Conservation (phyloP, 92 coral and sea anemone genomes). For the Heteractis magnifica region DNA sequence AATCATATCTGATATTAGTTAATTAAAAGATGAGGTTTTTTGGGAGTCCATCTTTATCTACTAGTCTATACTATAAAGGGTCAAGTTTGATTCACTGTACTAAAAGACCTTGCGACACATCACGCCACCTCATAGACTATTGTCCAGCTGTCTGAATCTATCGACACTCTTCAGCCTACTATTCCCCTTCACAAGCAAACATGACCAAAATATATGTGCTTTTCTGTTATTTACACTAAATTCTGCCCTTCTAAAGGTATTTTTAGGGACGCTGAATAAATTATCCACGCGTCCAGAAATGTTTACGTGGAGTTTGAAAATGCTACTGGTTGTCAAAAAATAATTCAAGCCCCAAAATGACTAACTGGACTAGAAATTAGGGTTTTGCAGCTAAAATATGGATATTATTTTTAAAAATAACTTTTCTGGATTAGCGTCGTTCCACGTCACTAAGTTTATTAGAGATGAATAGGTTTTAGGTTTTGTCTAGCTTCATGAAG, state of each 20-base stretch:
- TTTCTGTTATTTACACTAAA: neutral
- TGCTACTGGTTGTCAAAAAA: neutral
- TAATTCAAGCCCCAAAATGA: neutral
- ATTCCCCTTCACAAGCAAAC: neutral
- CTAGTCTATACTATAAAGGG: too few species aligned
- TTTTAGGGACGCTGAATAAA: neutral
- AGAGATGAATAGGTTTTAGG: neutral
- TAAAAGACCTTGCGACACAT: too few species aligned
- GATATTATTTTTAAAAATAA: neutral
- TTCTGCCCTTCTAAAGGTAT: neutral
- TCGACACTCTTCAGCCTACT: too few species aligned
- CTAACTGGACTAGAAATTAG: neutral
- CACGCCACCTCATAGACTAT: too few species aligned
- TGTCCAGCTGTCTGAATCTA: too few species aligned
- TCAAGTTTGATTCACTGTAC: too few species aligned
- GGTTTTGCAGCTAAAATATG: neutral
- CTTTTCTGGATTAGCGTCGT: neutral
- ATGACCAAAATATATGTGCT: neutral
- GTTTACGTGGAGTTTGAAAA: neutral
- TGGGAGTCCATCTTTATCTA: too few species aligned
- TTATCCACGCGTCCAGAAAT: neutral
- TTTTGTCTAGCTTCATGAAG: neutral
- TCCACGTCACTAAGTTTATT: constrained; percentile 4
- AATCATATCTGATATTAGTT: too few species aligned
- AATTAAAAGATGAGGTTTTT: too few species aligned